Base-by-base conservation (phyloP, 92 coral and sea anemone species). In the Zoanthus solanderi region DNA sequence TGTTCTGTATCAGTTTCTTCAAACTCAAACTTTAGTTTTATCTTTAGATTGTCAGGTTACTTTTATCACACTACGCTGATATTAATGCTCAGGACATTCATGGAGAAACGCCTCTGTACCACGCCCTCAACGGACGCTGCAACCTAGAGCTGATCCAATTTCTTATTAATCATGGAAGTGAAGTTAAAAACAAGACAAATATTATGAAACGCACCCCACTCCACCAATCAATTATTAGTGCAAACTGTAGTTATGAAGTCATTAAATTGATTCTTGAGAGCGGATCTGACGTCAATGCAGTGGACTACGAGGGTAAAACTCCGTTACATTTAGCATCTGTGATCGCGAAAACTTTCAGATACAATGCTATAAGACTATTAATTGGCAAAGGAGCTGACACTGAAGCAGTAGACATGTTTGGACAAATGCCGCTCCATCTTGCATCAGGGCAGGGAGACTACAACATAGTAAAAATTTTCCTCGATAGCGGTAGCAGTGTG, bases 261-360 rank as follows among this genome's bases (percentile, higher is more conserved):
- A 14, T 81, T 32, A 50, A 81, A 18, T 75, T 81, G 46, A 16
- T 81, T 58, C 31, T 81, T 29, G 75, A 46, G 60, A 81, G 48
- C 45, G 85, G 63, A 2, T 81, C 85, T 44, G 61, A 81, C 23
- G 71, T 81, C 13, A 81, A 44, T 65, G 76, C 85, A 23, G 65
- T 28, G 10, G 90, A 90, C 63, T 11, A 9, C 56, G 87, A 85
- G 3, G 54, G 75, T 12, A 68, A 53, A 29, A 90, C 92, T 15
- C 29, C 92, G 4, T 80, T 90, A 18, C 92, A 90, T 44, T 56
- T 90, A 3, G 90, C 90, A 60, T n/a, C 34, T 29, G 72, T 32
- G 45, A 34, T 42, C 60, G 17, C 84, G 7, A 72, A 79, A 46
- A 79, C 60, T 67, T 79, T 61, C 44, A 79, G 73, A 56, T 79